A percentile compares a stretch with the other conserved stretches of the same genome.
Conservation (phyloP, 2,797 vertebrate genomes). For the Botia kubotai region DNA sequence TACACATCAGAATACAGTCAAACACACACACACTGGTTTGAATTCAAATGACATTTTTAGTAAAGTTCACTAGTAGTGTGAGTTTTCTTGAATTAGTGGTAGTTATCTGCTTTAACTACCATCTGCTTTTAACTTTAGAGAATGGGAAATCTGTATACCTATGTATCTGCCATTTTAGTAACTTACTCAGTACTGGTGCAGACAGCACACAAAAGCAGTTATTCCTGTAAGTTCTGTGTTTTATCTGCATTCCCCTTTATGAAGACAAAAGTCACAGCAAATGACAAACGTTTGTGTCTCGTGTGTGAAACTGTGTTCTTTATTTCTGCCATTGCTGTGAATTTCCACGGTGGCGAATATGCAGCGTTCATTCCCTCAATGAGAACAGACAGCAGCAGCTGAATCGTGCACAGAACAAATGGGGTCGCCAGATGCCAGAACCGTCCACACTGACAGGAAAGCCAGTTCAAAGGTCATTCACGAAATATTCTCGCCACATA, state of each 20-base stretch:
- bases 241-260: not conserved
- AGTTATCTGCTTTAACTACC: no score
- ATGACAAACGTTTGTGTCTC: not conserved
- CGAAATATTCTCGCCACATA: conserved; percentile 61
- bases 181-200: not conserved
- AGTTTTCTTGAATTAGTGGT: no score
- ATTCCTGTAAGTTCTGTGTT: not conserved
- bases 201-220: not conserved
- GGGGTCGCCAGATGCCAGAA: conserved; percentile 72
- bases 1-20: no score
- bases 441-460: conserved; percentile 67
- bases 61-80: no score
- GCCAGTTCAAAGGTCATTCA: conserved; percentile 69
- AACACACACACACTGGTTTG: no score
- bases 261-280: not conserved
- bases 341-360: conserved; percentile 40
- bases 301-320: conserved; percentile 5
- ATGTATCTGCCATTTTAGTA: not conserved
- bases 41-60: no score
- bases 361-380: conserved; percentile 33
- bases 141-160: no score
- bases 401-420: conserved; percentile 68
- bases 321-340: conserved; percentile 25
- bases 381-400: conserved; percentile 74
- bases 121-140: no score